Percentiles rank a stretch among this genome's conserved stretches.
phyloP scores from a whole-genome alignment of 2,113 vertebrate genomes.

The Ranitomeya variabilis region DNA sequence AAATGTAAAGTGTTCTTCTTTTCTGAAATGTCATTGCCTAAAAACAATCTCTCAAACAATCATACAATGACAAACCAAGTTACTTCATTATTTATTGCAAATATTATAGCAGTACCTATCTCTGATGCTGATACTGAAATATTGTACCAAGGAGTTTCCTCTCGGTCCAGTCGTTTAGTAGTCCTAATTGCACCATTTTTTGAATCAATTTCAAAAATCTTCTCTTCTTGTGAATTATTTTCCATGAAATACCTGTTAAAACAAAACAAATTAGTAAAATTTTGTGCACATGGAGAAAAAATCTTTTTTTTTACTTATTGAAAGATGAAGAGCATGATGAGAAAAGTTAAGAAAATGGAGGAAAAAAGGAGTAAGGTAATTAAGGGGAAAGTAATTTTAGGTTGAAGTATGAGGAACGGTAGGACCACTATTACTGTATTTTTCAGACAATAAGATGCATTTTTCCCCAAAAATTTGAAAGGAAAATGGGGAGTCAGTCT shows the following conservation, averaged over 20 bases:
- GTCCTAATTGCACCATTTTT: constrained; percentile 87
- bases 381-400: too few species aligned
- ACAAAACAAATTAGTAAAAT: constrained; percentile 58
- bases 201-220: constrained; percentile 85
- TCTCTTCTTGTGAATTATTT: constrained; percentile 74
- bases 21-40: too few species aligned
- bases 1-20: too few species aligned
- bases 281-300: background rate
- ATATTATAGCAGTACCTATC: constrained; percentile 73
- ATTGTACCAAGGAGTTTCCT: constrained; percentile 89
- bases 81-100: background rate
- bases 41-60: background rate
- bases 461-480: too few species aligned
- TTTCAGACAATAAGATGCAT: too few species aligned
- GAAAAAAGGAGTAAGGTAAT: background rate
- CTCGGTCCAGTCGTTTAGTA: constrained; percentile 85
- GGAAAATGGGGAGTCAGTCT: too few species aligned
- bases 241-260: constrained; percentile 86
- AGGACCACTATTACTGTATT: background rate
- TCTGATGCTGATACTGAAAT: constrained; percentile 92
- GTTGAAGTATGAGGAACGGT: background rate
- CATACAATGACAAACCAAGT: background rate
- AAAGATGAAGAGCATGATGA: background rate
- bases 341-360: background rate
- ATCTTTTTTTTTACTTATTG: too few species aligned